Evolutionary conservation across 92 coral and sea anemone species (phyloP).

Genomic region (Paramuricea clavata): DNA sequence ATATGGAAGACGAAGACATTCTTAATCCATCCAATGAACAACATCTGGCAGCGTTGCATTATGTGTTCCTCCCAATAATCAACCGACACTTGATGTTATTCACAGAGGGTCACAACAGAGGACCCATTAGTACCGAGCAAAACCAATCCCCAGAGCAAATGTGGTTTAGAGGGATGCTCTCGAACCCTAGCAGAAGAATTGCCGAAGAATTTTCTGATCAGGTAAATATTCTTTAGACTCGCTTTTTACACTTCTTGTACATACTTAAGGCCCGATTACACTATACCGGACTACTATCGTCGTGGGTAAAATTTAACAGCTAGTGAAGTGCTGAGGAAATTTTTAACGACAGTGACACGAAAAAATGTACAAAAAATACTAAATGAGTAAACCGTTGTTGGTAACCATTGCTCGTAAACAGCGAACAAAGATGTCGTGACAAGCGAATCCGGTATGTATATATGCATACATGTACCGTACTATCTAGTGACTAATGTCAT

Average conservation of each 20-base stretch:
- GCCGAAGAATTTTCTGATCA: conserved; percentile 21
- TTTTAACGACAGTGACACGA: too few species aligned
- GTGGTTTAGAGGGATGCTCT: conserved; percentile 37
- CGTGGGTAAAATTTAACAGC: too few species aligned
- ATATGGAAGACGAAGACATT: not conserved
- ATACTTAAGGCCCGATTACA: too few species aligned
- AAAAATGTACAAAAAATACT: not conserved
- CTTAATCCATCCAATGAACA: not conserved
- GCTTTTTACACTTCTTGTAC: not conserved
- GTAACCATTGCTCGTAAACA: too few species aligned
- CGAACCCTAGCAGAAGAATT: conserved; percentile 22
- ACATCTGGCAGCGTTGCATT: not conserved
- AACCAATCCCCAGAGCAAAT: conserved; percentile 34
- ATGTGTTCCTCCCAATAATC: not conserved
- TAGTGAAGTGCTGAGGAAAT: not conserved
- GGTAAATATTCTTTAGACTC: conserved; percentile 4
- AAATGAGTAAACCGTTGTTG: too few species aligned
- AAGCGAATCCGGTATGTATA: too few species aligned
- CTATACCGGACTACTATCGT: too few species aligned
- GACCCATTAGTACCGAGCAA: conserved; percentile 7
- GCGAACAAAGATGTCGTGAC: too few species aligned
- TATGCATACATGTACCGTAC: too few species aligned
- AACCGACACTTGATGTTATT: not conserved
- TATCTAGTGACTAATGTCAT: not conserved
- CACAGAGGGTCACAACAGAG: not conserved